phyloP scores from a whole-genome alignment of 2,113 vertebrate genomes.

The Leptobrachium ailaonicum region DNA sequence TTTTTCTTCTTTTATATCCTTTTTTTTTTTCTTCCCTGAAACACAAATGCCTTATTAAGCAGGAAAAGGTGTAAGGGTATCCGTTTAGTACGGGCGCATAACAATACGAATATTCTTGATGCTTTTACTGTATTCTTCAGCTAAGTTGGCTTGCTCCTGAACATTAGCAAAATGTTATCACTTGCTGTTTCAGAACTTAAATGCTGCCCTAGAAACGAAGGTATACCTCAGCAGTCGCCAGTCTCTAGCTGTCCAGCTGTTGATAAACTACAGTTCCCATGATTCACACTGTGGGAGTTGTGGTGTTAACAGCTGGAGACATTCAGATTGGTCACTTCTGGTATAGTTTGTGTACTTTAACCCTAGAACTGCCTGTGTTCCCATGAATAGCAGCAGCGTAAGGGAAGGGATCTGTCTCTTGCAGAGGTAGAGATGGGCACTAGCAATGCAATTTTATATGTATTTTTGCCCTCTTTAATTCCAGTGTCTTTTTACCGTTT shows the following conservation, averaged over 20 bases:
- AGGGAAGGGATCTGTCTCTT: constrained; percentile 55
- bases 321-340: not conserved
- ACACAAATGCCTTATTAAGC: constrained; percentile 43
- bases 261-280: not conserved
- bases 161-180: not conserved
- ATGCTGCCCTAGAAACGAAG: constrained; percentile 62
- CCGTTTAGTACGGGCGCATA: not conserved
- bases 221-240: constrained; percentile 27
- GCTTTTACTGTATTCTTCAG: constrained; percentile 31
- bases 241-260: not conserved
- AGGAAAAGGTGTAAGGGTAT: constrained; percentile 8
- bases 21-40: constrained; percentile 2
- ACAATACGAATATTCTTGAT: not conserved
- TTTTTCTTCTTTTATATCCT: not conserved
- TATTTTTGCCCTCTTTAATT: constrained; percentile 69
- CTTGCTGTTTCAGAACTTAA: constrained; percentile 51
- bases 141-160: constrained; percentile 43
- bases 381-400: constrained; percentile 11
- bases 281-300: not conserved
- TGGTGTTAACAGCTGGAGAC: not conserved
- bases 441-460: constrained; percentile 84
- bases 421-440: constrained; percentile 69
- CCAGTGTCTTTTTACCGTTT: constrained; percentile 56
- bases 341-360: constrained; percentile 56
- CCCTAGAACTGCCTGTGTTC: constrained; percentile 52